Conservation (phyloP, 2,888 invertebrate species). For the Rhimphoctona megacephalus region DNA sequence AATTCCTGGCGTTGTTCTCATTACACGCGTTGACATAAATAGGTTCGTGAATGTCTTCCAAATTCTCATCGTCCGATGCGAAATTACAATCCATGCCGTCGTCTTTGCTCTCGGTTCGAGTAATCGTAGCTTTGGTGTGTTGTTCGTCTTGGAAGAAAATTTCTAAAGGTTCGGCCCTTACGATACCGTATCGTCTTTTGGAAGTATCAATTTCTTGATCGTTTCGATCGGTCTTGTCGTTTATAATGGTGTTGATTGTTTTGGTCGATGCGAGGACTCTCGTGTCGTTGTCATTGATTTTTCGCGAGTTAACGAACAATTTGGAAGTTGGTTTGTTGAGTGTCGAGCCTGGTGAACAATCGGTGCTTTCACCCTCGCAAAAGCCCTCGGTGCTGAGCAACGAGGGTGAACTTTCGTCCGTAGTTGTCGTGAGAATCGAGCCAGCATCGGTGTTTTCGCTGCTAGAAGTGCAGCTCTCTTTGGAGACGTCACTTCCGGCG, state of each 20-base stretch:
- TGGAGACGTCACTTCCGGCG: slow-evolving; percentile 83
- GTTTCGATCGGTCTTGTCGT: slow-evolving; percentile 64
- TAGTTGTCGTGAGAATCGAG: slow-evolving; percentile 89
- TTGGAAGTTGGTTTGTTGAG: slow-evolving; percentile 77
- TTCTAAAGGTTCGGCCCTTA: slow-evolving; percentile 65
- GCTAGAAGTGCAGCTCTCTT: slow-evolving; percentile 88
- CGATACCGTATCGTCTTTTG: slow-evolving; percentile 64
- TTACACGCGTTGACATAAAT: slow-evolving; percentile 81
- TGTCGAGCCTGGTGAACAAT: slow-evolving; percentile 81
- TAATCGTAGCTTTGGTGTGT: slow-evolving; percentile 67
- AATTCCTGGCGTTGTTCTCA: slow-evolving; percentile 76
- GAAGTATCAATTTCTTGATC: slow-evolving; percentile 35
- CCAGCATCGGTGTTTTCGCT: slow-evolving; percentile 88
- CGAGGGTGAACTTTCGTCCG: slow-evolving; percentile 85
- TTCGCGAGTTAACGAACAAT: slow-evolving; percentile 63
- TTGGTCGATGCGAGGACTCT: slow-evolving; percentile 68
- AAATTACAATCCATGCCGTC: slow-evolving; percentile 83
- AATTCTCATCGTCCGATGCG: slow-evolving; percentile 80
- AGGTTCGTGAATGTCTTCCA: slow-evolving; percentile 76
- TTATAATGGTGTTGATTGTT: slow-evolving; percentile 41
- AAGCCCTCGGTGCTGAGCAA: slow-evolving; percentile 83
- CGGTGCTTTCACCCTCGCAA: slow-evolving; percentile 83
- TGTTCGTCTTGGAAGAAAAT: slow-evolving; percentile 56
- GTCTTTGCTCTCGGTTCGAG: slow-evolving; percentile 81
- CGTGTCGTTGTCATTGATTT: slow-evolving; percentile 68